Conservation (phyloP, 1,140 invertebrate genomes). For the Akabosia matsudoensis region DNA sequence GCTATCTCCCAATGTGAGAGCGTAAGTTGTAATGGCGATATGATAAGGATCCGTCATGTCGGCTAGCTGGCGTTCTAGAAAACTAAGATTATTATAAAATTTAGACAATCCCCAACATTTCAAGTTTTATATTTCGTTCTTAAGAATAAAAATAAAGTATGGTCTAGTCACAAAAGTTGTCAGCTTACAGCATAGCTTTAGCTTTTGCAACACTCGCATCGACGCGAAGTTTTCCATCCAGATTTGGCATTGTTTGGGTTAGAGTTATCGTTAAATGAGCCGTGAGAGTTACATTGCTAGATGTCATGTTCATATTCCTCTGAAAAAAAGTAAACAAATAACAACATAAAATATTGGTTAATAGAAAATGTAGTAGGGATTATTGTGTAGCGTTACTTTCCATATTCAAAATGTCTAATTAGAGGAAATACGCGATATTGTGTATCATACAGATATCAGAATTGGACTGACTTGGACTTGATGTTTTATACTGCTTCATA, state of each 20-base stretch:
- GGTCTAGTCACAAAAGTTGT: not conserved
- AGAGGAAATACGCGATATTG: too few species aligned
- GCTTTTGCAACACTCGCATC: conserved; percentile 49
- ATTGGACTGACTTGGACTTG: too few species aligned
- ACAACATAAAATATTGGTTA: not conserved
- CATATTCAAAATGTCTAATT: too few species aligned
- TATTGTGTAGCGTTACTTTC: too few species aligned
- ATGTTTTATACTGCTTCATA: too few species aligned
- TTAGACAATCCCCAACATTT: too few species aligned
- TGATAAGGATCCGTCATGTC: conserved; percentile 55
- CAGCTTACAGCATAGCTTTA: conserved; percentile 49
- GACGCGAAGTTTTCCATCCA: conserved; percentile 49
- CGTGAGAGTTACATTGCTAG: conserved; percentile 54
- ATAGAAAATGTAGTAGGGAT: not conserved
- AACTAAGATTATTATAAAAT: conserved; percentile 47
- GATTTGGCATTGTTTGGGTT: conserved; percentile 49
- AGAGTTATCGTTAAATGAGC: conserved; percentile 57
- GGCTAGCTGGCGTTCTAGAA: conserved; percentile 53
- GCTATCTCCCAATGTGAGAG: conserved; percentile 53
- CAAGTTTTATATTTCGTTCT: not conserved
- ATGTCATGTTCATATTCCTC: conserved; percentile 35
- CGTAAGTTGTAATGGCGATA: conserved; percentile 56
- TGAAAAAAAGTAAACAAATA: conserved; percentile 25
- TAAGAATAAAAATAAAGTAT: not conserved
- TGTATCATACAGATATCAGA: too few species aligned